Evolutionary conservation across 2,888 invertebrate genomes (phyloP).

Genomic region (Epinotia brunnichana): DNA sequence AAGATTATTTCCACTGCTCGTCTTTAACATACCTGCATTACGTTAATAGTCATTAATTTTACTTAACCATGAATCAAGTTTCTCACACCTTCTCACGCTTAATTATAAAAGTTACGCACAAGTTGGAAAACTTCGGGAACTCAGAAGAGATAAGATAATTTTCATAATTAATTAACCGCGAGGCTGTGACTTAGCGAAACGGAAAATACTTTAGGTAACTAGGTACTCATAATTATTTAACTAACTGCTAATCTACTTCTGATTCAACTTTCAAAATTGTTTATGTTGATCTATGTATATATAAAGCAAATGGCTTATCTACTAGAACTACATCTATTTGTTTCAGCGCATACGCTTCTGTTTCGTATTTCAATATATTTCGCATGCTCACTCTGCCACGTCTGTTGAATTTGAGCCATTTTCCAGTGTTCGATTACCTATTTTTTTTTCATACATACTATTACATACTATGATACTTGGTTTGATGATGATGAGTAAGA

Average conservation of each 20-base stretch:
- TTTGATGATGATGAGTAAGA: no score
- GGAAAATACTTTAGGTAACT: conserved; percentile 26
- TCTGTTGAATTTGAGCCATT: no score
- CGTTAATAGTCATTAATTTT: conserved; percentile 20
- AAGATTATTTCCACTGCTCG: conserved; percentile 11
- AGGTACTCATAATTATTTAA: conserved; percentile 16
- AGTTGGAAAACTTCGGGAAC: conserved; percentile 31
- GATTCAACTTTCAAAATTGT: neutral
- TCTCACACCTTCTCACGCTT: conserved; percentile 16
- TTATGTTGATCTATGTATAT: no score
- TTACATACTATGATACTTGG: no score
- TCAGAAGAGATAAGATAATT: conserved; percentile 41
- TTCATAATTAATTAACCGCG: conserved; percentile 43
- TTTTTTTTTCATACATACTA: no score
- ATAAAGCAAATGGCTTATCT: no score
- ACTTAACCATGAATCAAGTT: conserved; percentile 23
- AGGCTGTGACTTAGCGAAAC: conserved; percentile 35
- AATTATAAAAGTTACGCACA: conserved; percentile 34
- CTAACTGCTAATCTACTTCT: neutral
- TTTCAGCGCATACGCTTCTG: no score
- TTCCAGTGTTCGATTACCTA: no score
- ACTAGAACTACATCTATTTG: no score
- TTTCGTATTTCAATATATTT: no score
- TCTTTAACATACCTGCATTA: conserved; percentile 19
- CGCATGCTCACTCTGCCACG: no score